A percentile compares a stretch with the other conserved stretches of the same genome.
phyloP scores from a whole-genome alignment of 1,140 invertebrate species.

The Rhynchophorus ferrugineus region DNA sequence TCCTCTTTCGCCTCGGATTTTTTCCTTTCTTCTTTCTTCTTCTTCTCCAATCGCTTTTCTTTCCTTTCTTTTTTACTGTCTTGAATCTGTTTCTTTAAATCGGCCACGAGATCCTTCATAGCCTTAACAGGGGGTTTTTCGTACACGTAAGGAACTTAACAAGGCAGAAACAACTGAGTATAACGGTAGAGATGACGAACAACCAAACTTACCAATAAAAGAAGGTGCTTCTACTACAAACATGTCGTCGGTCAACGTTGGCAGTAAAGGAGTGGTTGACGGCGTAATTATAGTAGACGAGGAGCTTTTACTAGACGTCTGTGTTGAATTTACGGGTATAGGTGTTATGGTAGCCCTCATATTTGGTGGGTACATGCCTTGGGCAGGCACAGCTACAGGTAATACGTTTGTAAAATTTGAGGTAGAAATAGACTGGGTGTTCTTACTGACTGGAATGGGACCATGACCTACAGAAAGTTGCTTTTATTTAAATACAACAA shows the following conservation, averaged over 20 bases:
- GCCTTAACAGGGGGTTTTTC: slow-evolving; percentile 75
- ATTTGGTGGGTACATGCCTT: slow-evolving; percentile 50
- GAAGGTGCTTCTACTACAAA: slow-evolving; percentile 85
- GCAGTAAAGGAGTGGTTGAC: slow-evolving; percentile 53
- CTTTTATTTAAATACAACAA: not conserved
- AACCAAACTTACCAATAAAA: slow-evolving; percentile 63
- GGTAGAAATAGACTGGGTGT: slow-evolving; percentile 22
- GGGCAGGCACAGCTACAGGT: slow-evolving; percentile 48
- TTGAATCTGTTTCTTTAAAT: slow-evolving; percentile 50
- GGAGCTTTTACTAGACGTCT: slow-evolving; percentile 12
- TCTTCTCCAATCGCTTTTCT: slow-evolving; percentile 30
- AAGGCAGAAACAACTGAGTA: not conserved
- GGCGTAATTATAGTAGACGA: slow-evolving; percentile 39
- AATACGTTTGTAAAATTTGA: slow-evolving; percentile 43
- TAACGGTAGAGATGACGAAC: no score
- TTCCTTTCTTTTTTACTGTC: slow-evolving; percentile 37
- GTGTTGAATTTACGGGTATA: slow-evolving; percentile 42
- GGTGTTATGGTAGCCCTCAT: slow-evolving; percentile 53
- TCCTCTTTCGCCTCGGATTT: not conserved
- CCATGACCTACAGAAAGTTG: slow-evolving; percentile 44
- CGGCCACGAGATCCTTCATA: slow-evolving; percentile 66
- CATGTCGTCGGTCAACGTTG: slow-evolving; percentile 80
- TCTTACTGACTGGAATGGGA: slow-evolving; percentile 48
- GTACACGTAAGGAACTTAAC: slow-evolving; percentile 73
- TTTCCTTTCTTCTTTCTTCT: slow-evolving; percentile 42